Percentiles rank a stretch among this genome's conserved stretches.
Conservation (phyloP, 2,113 vertebrate genomes). For the Cebus imitator region DNA sequence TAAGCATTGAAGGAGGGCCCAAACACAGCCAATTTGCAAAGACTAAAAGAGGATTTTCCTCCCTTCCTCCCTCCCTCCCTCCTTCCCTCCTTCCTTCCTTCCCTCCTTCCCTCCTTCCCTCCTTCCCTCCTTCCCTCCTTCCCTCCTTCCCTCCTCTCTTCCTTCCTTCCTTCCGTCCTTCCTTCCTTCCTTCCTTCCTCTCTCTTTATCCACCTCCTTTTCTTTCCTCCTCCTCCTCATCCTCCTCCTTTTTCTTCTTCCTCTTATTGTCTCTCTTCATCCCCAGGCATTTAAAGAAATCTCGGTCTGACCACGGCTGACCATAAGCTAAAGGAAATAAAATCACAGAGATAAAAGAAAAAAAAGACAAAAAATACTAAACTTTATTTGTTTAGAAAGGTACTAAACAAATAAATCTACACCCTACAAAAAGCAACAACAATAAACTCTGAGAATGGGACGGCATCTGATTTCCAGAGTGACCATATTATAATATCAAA, state of each 20-base stretch:
- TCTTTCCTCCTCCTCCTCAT: too few species aligned
- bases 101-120: background rate
- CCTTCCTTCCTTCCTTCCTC: too few species aligned
- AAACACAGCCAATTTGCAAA: background rate
- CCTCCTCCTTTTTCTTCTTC: rapidly evolving
- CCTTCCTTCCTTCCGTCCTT: background rate
- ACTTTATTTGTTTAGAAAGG: background rate
- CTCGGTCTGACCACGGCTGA: background rate
- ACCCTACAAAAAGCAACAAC: background rate
- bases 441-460: background rate
- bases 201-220: too few species aligned
- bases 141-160: rapidly evolving
- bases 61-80: rapidly evolving
- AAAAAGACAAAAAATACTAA: background rate
- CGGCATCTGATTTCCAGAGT: too few species aligned
- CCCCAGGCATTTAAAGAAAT: background rate
- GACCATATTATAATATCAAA: too few species aligned
- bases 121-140: too few species aligned
- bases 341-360: background rate
- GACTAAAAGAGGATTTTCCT: background rate
- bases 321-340: background rate
- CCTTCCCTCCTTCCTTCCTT: background rate
- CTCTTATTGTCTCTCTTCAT: background rate
- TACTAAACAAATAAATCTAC: background rate
- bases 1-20: background rate